A percentile compares a stretch with the other conserved stretches of the same genome.
Evolutionary conservation across 2,797 vertebrate genomes (phyloP).

Genomic region (Anas capensis): DNA sequence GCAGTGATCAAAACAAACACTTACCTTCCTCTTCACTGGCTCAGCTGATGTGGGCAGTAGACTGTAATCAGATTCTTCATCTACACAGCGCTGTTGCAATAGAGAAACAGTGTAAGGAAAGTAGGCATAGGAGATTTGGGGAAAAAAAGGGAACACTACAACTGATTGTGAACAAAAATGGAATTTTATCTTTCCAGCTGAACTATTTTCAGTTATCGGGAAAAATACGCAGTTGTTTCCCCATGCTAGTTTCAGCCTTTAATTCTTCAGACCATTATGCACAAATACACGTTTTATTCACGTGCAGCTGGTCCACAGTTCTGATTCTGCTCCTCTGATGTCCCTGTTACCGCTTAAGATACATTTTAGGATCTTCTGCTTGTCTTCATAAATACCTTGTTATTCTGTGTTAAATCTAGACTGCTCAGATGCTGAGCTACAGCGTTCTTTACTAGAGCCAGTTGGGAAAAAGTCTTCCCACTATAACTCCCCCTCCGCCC

Average conservation of each 20-base stretch:
- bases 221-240: not conserved
- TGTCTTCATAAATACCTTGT: not conserved
- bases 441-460: not conserved
- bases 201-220: not conserved
- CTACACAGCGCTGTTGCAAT: slow-evolving; percentile 48
- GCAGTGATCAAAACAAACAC: not conserved
- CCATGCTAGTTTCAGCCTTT: not conserved
- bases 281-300: not conserved
- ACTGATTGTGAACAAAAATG: not conserved
- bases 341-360: not conserved
- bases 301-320: not conserved
- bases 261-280: not conserved
- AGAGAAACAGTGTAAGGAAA: not conserved
- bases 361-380: not conserved
- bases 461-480: not conserved
- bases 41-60: not conserved
- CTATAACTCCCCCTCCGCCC: not conserved
- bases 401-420: not conserved
- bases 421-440: not conserved
- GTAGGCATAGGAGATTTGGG: not conserved
- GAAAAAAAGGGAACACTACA: not conserved
- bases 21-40: slow-evolving; percentile 41
- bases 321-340: not conserved
- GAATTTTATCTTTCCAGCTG: not conserved
- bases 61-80: not conserved